phyloP scores from a whole-genome alignment of 1,140 invertebrate species.

The Papilio polytes region DNA sequence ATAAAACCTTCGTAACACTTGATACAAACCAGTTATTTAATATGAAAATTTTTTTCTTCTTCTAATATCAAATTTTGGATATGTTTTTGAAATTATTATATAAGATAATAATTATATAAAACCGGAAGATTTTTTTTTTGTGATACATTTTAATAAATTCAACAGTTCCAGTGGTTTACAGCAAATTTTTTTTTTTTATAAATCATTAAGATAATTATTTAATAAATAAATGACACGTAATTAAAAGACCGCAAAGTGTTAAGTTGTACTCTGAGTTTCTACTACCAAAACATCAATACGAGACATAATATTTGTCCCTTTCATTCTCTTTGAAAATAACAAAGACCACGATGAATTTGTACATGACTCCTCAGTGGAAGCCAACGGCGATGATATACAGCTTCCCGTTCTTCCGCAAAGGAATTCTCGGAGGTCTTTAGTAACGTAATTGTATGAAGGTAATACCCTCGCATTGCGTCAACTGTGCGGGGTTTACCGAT shows the following conservation, averaged over 20 bases:
- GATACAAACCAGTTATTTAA: background rate
- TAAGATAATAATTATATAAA: background rate
- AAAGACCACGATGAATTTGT: background rate
- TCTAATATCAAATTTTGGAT: slow-evolving; percentile 4
- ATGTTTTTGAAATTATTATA: background rate
- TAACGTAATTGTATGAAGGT: slow-evolving; percentile 11
- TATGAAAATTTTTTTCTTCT: background rate
- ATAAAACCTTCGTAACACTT: slow-evolving; percentile 26
- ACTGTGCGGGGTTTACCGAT: slow-evolving; percentile 10
- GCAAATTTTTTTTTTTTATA: background rate
- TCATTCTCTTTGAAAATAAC: background rate
- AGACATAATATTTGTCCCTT: background rate
- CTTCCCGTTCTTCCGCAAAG: slow-evolving; percentile 18
- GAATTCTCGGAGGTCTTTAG: background rate
- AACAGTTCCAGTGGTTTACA: background rate
- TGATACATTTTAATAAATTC: background rate
- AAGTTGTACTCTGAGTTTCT: background rate
- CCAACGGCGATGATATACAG: background rate
- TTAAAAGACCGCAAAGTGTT: background rate
- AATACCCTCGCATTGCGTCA: slow-evolving; percentile 13
- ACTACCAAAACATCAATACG: background rate
- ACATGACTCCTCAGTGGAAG: background rate
- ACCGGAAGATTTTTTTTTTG: slow-evolving; percentile 8
- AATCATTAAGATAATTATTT: background rate
- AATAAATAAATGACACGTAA: background rate